Evolutionary conservation across 2,797 vertebrate genomes (phyloP), one percentile per base, ranked within the genome.

Genomic region (Arctocebus calabarensis): DNA sequence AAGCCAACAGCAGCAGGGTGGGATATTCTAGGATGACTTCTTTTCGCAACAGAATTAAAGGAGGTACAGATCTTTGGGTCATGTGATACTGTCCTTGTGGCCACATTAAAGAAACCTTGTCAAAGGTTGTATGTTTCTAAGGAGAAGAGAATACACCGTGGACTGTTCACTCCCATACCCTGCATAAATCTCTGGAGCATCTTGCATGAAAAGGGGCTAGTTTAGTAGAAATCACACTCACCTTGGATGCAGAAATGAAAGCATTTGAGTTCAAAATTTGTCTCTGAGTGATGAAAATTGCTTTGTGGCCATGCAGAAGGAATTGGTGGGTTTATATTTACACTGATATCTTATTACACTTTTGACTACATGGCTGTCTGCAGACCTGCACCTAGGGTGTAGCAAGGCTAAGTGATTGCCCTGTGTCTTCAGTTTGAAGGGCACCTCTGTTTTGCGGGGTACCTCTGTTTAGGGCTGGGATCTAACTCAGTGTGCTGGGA

Each of bases 121-220:
- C 93, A 82, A 91, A 93, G 88, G 48, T 71, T 95, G 77, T 74
- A 74, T 96, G 16, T 97, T 90, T 97, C 91, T 64, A 29, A 96
- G 96, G 74, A 97, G 95, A 84, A 95, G 61, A 55, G 43, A 90
- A 19, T 32, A 13, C 23, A 11, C 10, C 0, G 0, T 3, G 22
- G 3, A 3, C 27, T n/a, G 25, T 92, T 32, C 40, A 0, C 1
- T 78, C 19, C 32, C 23, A 29, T 19, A 13, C 9, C n/a, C 9
- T n/a, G 2, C 27, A 5, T n/a, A 52, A 37, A 48, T 29, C 48
- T 68, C 23, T 32, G 78, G 70, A 59, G 27, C 37, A 29, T 92
- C 77, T 87, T 43, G 81, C 77, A 57, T 0, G 1, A 77, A 74
- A 37, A 78, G 45, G 55, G 79, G 17, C 9, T 66, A 71, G 8